Evolutionary conservation across 92 coral and sea anemone genomes (phyloP).

Genomic region (Paramuricea clavata): DNA sequence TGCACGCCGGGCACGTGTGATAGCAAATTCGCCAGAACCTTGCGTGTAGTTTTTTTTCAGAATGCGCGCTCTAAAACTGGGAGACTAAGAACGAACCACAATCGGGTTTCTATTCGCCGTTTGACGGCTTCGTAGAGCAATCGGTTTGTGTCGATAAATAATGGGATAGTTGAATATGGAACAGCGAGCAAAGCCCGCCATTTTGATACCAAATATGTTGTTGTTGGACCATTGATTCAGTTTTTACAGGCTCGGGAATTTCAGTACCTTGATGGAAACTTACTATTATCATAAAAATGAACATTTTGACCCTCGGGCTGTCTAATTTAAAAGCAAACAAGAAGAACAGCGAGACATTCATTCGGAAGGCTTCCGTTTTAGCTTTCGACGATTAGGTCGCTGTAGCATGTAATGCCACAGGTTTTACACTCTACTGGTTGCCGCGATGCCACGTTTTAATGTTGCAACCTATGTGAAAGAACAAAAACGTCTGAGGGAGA

Average conservation of each 20-base stretch:
- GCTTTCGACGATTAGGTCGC: neutral
- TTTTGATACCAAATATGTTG: constrained; percentile 36
- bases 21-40: neutral
- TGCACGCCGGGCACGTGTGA: neutral
- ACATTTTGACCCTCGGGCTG: neutral
- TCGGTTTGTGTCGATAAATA: neutral
- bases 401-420: neutral
- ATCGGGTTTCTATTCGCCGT: neutral
- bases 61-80: neutral
- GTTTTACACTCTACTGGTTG: neutral
- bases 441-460: constrained; percentile 46
- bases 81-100: neutral
- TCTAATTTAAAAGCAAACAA: neutral
- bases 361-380: neutral
- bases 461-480: constrained; percentile 11
- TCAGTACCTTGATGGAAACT: neutral
- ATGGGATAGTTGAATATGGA: neutral
- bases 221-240: neutral
- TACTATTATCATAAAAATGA: neutral
- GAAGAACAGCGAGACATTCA: neutral
- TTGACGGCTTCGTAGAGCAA: neutral
- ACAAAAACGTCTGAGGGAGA: constrained; percentile 9
- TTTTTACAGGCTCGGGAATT: neutral
- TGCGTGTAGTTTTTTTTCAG: neutral
- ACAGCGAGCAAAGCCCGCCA: neutral